Evolutionary conservation across 53 echinoderm and acorn worm genomes (phyloP), one percentile per base, ranked within the genome.

Genomic region (Paracentrotus lividus): DNA sequence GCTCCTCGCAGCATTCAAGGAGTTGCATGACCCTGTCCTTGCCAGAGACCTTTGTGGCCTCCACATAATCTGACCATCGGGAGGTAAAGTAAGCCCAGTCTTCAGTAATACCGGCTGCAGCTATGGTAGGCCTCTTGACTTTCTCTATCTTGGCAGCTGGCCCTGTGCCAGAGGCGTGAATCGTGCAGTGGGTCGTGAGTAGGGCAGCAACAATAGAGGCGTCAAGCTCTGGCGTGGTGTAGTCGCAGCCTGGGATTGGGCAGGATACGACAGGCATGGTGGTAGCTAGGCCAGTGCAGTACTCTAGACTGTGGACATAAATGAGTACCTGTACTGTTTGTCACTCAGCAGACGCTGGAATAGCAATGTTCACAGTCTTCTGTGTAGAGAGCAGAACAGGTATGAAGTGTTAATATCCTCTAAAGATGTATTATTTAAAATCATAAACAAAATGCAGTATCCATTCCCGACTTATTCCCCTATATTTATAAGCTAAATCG

Each of bases 1-100:
- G 85, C 54, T 94, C 94, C 7, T 96, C 90, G 26, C 96, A 96
- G 31, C 95, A 95, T 49, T 96, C 96, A 31, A 96, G 95, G 18
- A 95, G 94, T 49, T 96, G 95, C 23, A 92, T 47, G 29, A 92
- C 95, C 68, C 23, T 88, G 85, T 96, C 94, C 49, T 60, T 52
- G 43, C 96, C 94, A 4, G 77, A 86, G 4, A 95, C 20, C 18
- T 94, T 91, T 67, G 95, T 95, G 40, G 94, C 94, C 24, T 49
- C 92, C 20, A 77, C 85, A 67, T 92, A 95, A n/a, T 94, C 95
- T n/a, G 93, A 67, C 93, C 92, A 95, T 31, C 93, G 92, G 53
- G 88, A 54, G 20, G 27, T 27, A 86, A 95, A 95, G 93, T 93
- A 95, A 26, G 68, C 26, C 95, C 93, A 95, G 36, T 95, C 93